Percentiles rank a stretch among this genome's conserved stretches.
phyloP scores from a whole-genome alignment of 2,888 invertebrate genomes.

The Chloroclysta siterata region DNA sequence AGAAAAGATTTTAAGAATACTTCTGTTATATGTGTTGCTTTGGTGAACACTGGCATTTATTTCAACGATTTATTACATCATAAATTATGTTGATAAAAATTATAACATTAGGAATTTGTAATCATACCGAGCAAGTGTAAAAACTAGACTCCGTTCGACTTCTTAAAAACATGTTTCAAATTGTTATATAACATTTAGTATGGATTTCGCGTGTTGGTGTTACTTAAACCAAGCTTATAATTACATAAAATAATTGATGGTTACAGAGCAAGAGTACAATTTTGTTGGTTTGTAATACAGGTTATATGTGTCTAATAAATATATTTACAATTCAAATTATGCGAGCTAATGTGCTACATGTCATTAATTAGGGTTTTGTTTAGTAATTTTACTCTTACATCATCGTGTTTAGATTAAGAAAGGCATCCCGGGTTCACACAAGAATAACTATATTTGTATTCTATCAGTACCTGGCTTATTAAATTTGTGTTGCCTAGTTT shows the following conservation, averaged over 20 bases:
- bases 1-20: no score
- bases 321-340: slow-evolving; percentile 26
- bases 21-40: no score
- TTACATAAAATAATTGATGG: slow-evolving; percentile 37
- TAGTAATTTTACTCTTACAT: background rate
- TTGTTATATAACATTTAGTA: slow-evolving; percentile 33
- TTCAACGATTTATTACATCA: no score
- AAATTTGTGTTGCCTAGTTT: no score
- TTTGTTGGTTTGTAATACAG: slow-evolving; percentile 20
- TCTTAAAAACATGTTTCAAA: slow-evolving; percentile 34
- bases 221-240: slow-evolving; percentile 19
- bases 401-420: no score
- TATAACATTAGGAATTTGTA: slow-evolving; percentile 1
- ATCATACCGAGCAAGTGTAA: slow-evolving; percentile 9
- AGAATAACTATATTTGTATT: no score
- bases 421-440: no score
- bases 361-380: background rate
- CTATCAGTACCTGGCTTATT: no score
- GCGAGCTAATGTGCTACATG: background rate
- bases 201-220: slow-evolving; percentile 25
- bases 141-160: slow-evolving; percentile 38
- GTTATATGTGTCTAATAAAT: slow-evolving; percentile 23
- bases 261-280: slow-evolving; percentile 23
- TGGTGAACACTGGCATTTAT: no score
- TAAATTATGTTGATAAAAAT: no score